A percentile compares a stretch with the other conserved stretches of the same genome.
Evolutionary conservation across 1,140 invertebrate species (phyloP).

Genomic region (Plectrocnemia conspersa): DNA sequence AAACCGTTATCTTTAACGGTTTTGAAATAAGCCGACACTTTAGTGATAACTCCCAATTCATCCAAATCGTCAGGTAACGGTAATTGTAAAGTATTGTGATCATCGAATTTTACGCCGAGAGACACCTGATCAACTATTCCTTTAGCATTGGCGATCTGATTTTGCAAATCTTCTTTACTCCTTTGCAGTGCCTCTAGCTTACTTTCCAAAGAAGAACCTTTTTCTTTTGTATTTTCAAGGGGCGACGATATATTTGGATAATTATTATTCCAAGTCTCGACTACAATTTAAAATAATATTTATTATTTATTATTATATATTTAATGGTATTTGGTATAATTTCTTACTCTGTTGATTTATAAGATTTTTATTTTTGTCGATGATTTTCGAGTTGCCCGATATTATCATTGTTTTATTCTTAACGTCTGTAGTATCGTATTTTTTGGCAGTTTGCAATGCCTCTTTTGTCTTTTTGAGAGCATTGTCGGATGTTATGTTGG

Average conservation of each 20-base stretch:
- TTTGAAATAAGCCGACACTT: slow-evolving; percentile 80
- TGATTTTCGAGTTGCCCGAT: no score
- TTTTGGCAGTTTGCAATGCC: no score
- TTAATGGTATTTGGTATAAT: no score
- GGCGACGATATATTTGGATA: slow-evolving; percentile 57
- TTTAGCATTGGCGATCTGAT: slow-evolving; percentile 72
- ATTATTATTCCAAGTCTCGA: slow-evolving; percentile 61
- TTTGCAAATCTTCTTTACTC: slow-evolving; percentile 65
- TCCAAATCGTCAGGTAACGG: slow-evolving; percentile 79
- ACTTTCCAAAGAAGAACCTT: no score
- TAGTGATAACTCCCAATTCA: slow-evolving; percentile 77
- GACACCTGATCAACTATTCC: slow-evolving; percentile 68
- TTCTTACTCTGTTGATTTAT: no score
- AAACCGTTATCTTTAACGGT: slow-evolving; percentile 78
- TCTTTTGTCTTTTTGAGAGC: no score
- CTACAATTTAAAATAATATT: slow-evolving; percentile 40
- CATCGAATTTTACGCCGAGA: slow-evolving; percentile 80
- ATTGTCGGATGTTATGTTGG: no score
- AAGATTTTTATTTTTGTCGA: no score
- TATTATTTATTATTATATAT: slow-evolving; percentile 17
- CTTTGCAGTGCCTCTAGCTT: slow-evolving; percentile 41
- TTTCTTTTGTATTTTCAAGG: not conserved
- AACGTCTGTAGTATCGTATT: no score
- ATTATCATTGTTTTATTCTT: no score
- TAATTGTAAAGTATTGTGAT: slow-evolving; percentile 77